These are phyloP conservation scores for Diplazon laetatorius DNA, from an alignment of 2,888 invertebrate species.

Conservation along the genomic window DNA sequence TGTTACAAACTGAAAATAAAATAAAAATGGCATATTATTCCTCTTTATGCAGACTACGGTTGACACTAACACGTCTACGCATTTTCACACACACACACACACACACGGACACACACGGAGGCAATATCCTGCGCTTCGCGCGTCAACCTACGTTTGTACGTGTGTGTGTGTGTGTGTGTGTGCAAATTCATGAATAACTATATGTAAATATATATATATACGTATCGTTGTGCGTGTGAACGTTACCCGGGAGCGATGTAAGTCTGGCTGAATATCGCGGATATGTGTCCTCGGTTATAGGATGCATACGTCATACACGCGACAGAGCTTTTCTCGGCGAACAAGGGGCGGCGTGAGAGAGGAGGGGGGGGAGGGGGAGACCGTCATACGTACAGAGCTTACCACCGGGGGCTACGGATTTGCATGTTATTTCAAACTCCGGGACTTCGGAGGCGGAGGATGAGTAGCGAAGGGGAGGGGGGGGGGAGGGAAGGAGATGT, in stretches of 20 bases:
- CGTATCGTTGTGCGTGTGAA: not conserved
- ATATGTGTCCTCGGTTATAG: slow-evolving; percentile 48
- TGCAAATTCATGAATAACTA: not conserved
- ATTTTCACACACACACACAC: too few relatives aligned
- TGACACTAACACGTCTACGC: too few relatives aligned
- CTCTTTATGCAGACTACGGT: too few relatives aligned
- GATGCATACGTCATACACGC: slow-evolving; percentile 57
- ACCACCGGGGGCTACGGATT: slow-evolving; percentile 70
- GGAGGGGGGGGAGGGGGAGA: not conserved
- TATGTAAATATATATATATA: not conserved
- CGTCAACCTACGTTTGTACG: too few relatives aligned
- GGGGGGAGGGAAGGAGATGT: too few relatives aligned
- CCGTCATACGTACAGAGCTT: not conserved
- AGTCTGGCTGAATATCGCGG: slow-evolving; percentile 17
- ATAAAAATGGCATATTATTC: slow-evolving; percentile 1
- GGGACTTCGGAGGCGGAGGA: too few relatives aligned
- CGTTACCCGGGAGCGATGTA: slow-evolving; percentile 4
- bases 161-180: too few relatives aligned
- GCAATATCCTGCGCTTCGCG: not conserved
- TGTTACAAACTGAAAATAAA: not conserved
- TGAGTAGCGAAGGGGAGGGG: too few relatives aligned
- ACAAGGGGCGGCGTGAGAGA: slow-evolving; percentile 4
- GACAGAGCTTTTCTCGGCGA: slow-evolving; percentile 20
- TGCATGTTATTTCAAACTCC: slow-evolving; percentile 80
- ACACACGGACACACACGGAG: too few relatives aligned